Percentiles rank a stretch among this genome's conserved stretches.
Conservation (phyloP, 92 coral and sea anemone genomes). For the Zoanthus sociatus region DNA sequence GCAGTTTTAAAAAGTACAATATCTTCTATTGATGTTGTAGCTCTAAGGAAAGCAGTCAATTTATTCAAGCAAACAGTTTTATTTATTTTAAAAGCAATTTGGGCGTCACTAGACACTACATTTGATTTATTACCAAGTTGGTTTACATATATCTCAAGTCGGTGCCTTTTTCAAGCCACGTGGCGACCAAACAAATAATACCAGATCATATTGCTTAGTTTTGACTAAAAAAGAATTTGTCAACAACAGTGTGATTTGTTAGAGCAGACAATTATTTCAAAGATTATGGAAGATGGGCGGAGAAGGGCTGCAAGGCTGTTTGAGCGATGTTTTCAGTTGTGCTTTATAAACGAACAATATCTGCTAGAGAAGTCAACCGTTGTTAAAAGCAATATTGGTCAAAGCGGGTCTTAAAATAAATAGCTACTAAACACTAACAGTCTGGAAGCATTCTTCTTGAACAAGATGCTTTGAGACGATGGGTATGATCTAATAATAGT, state of each 20-base stretch:
- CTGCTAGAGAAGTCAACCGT: slow-evolving; percentile 24
- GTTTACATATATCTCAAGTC: not conserved
- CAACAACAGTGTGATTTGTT: not conserved
- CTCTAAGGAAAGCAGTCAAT: slow-evolving; percentile 25
- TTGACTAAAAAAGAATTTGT: slow-evolving; percentile 10
- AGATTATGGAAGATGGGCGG: slow-evolving; percentile 24
- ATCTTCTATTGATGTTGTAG: slow-evolving; percentile 24
- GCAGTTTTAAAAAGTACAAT: not conserved
- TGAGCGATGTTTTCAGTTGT: slow-evolving; percentile 26
- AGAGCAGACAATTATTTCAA: slow-evolving; percentile 10
- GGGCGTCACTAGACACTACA: not conserved
- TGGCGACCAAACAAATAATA: not conserved
- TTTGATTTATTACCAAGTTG: slow-evolving; percentile 29
- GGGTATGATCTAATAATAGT: slow-evolving; percentile 1
- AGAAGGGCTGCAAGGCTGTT: slow-evolving; percentile 20
- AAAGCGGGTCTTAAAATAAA: not conserved
- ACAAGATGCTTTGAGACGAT: slow-evolving; percentile 9
- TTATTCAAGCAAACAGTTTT: slow-evolving; percentile 17
- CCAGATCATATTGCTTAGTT: not conserved
- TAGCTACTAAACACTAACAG: slow-evolving; percentile 20
- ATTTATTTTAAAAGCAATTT: slow-evolving; percentile 23
- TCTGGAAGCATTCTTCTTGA: slow-evolving; percentile 25
- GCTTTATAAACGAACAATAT: slow-evolving; percentile 17
- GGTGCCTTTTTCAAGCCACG: slow-evolving; percentile 21
- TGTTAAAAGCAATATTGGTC: slow-evolving; percentile 38